These are phyloP conservation scores for Antennarius maculatus DNA, from an alignment of 2,797 vertebrate genomes.

Conservation along the genomic window DNA sequence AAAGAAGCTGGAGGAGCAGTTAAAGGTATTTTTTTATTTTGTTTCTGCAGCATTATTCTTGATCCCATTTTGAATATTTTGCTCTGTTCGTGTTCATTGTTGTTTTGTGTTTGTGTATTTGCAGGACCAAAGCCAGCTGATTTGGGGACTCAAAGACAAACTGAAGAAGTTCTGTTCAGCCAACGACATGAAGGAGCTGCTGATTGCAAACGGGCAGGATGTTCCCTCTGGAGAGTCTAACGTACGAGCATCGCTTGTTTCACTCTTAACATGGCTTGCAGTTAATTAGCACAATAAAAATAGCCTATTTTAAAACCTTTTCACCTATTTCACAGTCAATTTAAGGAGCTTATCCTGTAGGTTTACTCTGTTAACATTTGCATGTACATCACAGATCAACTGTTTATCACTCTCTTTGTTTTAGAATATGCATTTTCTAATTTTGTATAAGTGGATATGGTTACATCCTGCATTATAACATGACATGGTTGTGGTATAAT, in stretches of 20 bases:
- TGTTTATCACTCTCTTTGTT: too few relatives aligned
- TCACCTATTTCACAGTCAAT: background rate
- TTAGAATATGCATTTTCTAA: too few relatives aligned
- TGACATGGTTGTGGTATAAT: too few relatives aligned
- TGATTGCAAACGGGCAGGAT: constrained; percentile 93
- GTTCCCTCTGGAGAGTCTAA: constrained; percentile 96
- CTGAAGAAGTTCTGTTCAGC: constrained; percentile 90
- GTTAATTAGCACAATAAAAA: background rate
- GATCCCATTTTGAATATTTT: background rate
- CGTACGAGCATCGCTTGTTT: constrained; percentile 75
- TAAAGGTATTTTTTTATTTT: constrained; percentile 80
- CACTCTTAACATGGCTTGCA: background rate
- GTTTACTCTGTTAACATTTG: too few relatives aligned
- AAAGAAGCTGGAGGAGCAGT: constrained; percentile 87
- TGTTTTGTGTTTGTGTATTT: background rate
- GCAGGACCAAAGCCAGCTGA: constrained; percentile 92
- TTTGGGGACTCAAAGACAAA: constrained; percentile 96
- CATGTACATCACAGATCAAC: too few relatives aligned
- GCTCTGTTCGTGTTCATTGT: background rate
- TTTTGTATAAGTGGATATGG: too few relatives aligned
- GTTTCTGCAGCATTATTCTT: constrained; percentile 1
- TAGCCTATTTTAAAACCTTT: background rate
- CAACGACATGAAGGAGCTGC: constrained; percentile 95
- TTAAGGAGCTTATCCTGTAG: too few relatives aligned
- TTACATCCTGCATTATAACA: too few relatives aligned